These are phyloP conservation scores for Netelia fuscicornis DNA, from an alignment of 2,888 invertebrate genomes.

Conservation along the genomic window DNA sequence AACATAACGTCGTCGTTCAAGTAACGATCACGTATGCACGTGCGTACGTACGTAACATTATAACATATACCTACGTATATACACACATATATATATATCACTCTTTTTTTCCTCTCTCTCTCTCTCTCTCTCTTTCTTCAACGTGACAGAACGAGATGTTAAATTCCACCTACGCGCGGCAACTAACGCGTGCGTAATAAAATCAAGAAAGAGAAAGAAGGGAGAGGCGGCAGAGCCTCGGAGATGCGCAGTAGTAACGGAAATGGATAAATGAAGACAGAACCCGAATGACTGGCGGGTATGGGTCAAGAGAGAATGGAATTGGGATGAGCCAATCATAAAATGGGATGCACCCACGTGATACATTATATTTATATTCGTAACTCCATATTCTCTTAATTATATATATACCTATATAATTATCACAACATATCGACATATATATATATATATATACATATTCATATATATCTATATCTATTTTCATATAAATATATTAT, in stretches of 20 bases:
- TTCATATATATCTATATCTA: background rate
- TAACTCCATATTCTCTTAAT: too few relatives aligned
- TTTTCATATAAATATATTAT: background rate
- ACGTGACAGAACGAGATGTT: slow-evolving; percentile 45
- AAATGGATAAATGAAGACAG: slow-evolving; percentile 56
- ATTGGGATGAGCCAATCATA: slow-evolving; percentile 36
- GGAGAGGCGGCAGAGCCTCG: background rate
- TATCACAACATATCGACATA: background rate
- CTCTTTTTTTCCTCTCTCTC: background rate
- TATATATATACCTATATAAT: too few relatives aligned
- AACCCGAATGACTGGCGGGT: slow-evolving; percentile 4
- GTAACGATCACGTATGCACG: slow-evolving; percentile 46
- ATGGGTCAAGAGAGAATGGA: slow-evolving; percentile 30
- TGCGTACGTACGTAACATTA: slow-evolving; percentile 40
- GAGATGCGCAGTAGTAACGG: slow-evolving; percentile 21
- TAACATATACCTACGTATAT: background rate
- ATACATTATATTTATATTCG: too few relatives aligned
- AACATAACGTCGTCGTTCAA: slow-evolving; percentile 28
- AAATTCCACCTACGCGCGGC: slow-evolving; percentile 48
- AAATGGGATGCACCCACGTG: background rate
- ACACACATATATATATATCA: too few relatives aligned
- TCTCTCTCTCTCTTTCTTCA: slow-evolving; percentile 12
- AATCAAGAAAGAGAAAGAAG: slow-evolving; percentile 21
- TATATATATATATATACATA: background rate
- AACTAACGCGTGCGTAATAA: slow-evolving; percentile 53